Evolutionary conservation across 2,113 vertebrate genomes (phyloP).

Genomic region (Syrrhaptes paradoxus): DNA sequence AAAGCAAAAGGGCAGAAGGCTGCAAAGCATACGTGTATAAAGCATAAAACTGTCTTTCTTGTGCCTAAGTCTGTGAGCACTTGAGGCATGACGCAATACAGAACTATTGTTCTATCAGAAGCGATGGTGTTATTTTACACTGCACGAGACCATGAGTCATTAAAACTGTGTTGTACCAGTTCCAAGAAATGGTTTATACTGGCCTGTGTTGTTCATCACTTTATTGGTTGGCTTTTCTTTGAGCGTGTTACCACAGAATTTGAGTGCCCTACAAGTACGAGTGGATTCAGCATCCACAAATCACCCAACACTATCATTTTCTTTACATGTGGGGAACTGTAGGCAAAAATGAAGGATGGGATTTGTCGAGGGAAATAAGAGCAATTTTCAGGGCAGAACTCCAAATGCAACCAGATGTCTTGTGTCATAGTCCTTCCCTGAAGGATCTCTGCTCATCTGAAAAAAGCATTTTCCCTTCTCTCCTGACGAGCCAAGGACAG

Average conservation of each 20-base stretch:
- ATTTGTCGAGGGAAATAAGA: neutral
- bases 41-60: neutral
- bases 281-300: neutral
- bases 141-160: neutral
- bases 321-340: neutral
- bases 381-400: neutral
- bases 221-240: neutral
- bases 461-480: neutral
- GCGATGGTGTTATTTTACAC: neutral
- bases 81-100: neutral
- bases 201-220: neutral
- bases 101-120: slow-evolving; percentile 4
- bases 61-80: neutral
- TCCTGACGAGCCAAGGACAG: slow-evolving; percentile 16
- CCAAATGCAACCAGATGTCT: slow-evolving; percentile 23
- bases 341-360: neutral
- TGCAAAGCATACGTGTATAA: neutral
- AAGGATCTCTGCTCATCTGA: neutral
- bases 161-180: neutral
- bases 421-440: neutral
- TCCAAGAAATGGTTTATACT: neutral
- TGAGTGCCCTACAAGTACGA: neutral
- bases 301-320: neutral
- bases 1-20: neutral
- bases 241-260: neutral